Evolutionary conservation across 2,888 invertebrate species (phyloP).

Genomic region (Hypomecis punctinalis): DNA sequence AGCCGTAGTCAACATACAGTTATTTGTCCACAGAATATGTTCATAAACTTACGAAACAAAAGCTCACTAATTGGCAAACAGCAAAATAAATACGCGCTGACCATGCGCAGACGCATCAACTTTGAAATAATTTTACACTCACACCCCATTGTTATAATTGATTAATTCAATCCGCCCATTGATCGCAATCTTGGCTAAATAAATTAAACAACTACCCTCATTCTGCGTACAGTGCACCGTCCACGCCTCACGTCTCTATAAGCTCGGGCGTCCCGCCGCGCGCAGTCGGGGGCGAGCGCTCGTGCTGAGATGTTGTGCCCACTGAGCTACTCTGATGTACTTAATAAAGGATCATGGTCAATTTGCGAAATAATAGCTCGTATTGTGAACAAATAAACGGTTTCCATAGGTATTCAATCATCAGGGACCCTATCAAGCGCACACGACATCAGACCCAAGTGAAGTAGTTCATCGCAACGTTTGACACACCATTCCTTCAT

Average conservation of each 20-base stretch:
- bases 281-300: slow-evolving; percentile 1
- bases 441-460: too few species aligned
- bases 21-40: too few species aligned
- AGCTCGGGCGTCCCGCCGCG: slow-evolving; percentile 10
- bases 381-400: too few species aligned
- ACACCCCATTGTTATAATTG: background rate
- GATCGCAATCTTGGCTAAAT: slow-evolving; percentile 11
- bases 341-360: slow-evolving; percentile 21
- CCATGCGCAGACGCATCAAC: too few species aligned
- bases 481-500: too few species aligned
- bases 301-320: slow-evolving; percentile 17
- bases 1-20: too few species aligned
- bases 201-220: slow-evolving; percentile 27
- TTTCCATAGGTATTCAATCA: too few species aligned
- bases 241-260: slow-evolving; percentile 22
- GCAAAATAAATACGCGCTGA: too few species aligned
- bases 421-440: too few species aligned
- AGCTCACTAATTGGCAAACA: too few species aligned
- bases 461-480: too few species aligned
- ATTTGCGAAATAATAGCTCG: slow-evolving; percentile 31
- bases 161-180: slow-evolving; percentile 7
- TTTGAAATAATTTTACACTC: slow-evolving; percentile 19
- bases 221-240: background rate
- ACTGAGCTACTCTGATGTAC: slow-evolving; percentile 8
- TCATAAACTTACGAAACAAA: too few species aligned